Evolutionary conservation across 2,888 invertebrate genomes (phyloP).

Genomic region (Dolichopus griseipennis): DNA sequence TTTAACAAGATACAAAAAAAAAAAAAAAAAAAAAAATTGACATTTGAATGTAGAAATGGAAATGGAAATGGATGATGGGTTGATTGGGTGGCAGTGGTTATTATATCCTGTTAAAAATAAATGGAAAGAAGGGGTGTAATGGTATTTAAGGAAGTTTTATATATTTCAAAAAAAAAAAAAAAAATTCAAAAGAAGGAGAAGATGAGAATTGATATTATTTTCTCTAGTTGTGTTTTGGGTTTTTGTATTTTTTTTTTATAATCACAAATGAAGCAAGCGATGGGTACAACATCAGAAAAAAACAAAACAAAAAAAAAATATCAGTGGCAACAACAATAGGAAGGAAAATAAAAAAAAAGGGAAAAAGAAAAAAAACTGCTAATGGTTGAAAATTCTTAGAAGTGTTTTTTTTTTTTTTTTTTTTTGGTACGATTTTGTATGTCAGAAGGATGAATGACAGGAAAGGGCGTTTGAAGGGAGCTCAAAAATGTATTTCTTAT

Average conservation of each 20-base stretch:
- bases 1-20: no score
- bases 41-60: no score
- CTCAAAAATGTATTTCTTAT: not conserved
- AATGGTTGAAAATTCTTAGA: not conserved
- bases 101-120: no score
- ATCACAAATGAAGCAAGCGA: not conserved
- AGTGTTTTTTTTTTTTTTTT: not conserved
- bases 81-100: no score
- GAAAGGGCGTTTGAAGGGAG: no score
- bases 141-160: no score
- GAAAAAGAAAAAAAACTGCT: not conserved
- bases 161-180: no score
- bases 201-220: not conserved
- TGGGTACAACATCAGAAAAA: not conserved
- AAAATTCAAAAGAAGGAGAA: no score
- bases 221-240: not conserved
- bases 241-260: not conserved
- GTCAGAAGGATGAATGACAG: not conserved
- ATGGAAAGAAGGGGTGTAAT: no score
- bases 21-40: no score
- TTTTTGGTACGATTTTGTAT: not conserved
- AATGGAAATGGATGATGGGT: no score
- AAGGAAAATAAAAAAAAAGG: not conserved
- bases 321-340: not conserved
- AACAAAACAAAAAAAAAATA: not conserved